Conservation (phyloP, 1,140 invertebrate species). For the Araneus ventricosus region DNA sequence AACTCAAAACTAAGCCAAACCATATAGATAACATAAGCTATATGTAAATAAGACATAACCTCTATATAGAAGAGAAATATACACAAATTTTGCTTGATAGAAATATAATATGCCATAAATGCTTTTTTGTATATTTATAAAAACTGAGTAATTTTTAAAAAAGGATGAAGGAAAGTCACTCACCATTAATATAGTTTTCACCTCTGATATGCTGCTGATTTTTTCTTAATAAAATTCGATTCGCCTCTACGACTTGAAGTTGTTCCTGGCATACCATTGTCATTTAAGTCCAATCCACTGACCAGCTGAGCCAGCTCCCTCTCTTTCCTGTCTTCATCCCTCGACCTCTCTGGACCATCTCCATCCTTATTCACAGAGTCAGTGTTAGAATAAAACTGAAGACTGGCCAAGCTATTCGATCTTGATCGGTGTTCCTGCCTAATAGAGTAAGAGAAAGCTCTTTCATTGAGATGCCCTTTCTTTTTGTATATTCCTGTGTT, state of each 20-base stretch:
- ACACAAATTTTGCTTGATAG: neutral
- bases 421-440: conserved; percentile 93
- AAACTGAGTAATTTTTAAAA: neutral
- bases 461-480: conserved; percentile 94
- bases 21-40: neutral
- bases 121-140: neutral
- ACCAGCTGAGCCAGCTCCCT: conserved; percentile 95
- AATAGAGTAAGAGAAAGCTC: conserved; percentile 96
- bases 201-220: conserved; percentile 60
- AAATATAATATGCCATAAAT: neutral
- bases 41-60: neutral
- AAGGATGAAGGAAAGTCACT: neutral
- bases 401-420: conserved; percentile 92
- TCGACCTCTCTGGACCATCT: conserved; percentile 60
- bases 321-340: conserved; percentile 90
- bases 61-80: neutral
- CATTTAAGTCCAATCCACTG: conserved; percentile 90
- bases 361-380: conserved; percentile 59
- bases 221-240: conserved; percentile 72
- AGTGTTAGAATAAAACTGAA: conserved; percentile 79
- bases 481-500: conserved; percentile 93
- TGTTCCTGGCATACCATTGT: conserved; percentile 81
- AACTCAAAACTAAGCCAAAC: neutral
- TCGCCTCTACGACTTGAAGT: conserved; percentile 57
- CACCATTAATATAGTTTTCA: conserved; percentile 46